phyloP scores from a whole-genome alignment of 2,888 invertebrate genomes.

The Trichogramma evanescens region DNA sequence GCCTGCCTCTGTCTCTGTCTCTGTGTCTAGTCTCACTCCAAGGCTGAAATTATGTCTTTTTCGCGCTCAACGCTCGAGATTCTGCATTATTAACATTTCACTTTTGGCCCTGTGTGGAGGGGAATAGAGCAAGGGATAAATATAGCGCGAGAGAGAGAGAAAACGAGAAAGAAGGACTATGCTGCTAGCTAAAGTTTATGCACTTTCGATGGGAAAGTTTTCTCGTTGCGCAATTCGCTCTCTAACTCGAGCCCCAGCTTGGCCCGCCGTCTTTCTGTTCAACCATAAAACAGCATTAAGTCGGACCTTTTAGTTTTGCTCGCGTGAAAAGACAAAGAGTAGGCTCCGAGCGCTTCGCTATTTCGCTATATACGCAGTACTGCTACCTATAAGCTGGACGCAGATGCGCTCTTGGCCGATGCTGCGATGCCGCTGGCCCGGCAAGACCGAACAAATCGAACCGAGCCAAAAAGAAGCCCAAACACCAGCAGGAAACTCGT shows the following conservation, averaged over 20 bases:
- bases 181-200: not conserved
- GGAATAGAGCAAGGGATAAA: not conserved
- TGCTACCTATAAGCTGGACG: not conserved
- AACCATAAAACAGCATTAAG: conserved; percentile 10
- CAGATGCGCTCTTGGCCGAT: not conserved
- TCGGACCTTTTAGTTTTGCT: not conserved
- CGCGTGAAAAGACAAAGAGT: not conserved
- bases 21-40: not conserved
- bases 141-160: not conserved
- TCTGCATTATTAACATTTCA: not conserved
- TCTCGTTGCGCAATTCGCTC: not conserved
- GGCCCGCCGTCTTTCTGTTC: not conserved
- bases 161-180: not conserved
- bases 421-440: not conserved
- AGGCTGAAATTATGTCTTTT: no score
- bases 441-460: no score
- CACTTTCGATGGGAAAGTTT: conserved; percentile 1
- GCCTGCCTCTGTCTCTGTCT: not conserved
- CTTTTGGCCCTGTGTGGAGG: not conserved
- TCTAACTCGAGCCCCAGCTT: not conserved
- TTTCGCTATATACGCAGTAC: no score
- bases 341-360: not conserved
- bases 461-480: no score
- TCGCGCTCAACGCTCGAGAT: no score
- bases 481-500: conserved; percentile 7